These are phyloP conservation scores for Remorina albescens DNA, from an alignment of 2,797 vertebrate species.

Conservation along the genomic window DNA sequence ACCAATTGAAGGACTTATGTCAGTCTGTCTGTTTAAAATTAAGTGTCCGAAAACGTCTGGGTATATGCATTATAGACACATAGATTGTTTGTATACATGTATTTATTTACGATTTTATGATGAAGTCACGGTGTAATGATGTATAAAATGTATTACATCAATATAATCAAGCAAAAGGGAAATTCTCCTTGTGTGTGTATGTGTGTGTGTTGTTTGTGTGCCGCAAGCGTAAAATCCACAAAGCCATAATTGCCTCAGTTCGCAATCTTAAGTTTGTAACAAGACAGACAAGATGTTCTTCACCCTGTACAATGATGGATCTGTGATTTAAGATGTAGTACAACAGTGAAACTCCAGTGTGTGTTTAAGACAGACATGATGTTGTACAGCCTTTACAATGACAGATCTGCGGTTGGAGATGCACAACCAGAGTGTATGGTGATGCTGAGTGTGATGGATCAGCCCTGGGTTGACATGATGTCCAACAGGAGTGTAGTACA, in stretches of 20 bases:
- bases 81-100: neutral
- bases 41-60: neutral
- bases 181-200: neutral
- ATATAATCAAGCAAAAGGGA: constrained; percentile 29
- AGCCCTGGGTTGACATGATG: constrained; percentile 76
- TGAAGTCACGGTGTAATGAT: constrained; percentile 20
- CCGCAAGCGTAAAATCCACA: constrained; percentile 48
- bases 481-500: constrained; percentile 82
- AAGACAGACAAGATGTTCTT: constrained; percentile 77
- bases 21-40: neutral
- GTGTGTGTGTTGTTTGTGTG: neutral
- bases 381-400: constrained; percentile 78
- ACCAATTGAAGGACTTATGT: neutral
- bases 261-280: constrained; percentile 64
- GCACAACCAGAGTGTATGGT: constrained; percentile 48
- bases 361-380: constrained; percentile 73
- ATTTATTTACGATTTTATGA: constrained; percentile 20
- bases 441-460: constrained; percentile 74
- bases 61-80: neutral
- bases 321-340: constrained; percentile 77
- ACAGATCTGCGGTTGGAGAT: constrained; percentile 73
- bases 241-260: constrained; percentile 67
- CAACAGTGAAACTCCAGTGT: constrained; percentile 65
- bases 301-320: constrained; percentile 64
- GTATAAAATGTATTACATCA: constrained; percentile 22